A percentile compares a stretch with the other conserved stretches of the same genome.
phyloP scores from a whole-genome alignment of 2,888 invertebrate species.

The Antheraea yamamai region DNA sequence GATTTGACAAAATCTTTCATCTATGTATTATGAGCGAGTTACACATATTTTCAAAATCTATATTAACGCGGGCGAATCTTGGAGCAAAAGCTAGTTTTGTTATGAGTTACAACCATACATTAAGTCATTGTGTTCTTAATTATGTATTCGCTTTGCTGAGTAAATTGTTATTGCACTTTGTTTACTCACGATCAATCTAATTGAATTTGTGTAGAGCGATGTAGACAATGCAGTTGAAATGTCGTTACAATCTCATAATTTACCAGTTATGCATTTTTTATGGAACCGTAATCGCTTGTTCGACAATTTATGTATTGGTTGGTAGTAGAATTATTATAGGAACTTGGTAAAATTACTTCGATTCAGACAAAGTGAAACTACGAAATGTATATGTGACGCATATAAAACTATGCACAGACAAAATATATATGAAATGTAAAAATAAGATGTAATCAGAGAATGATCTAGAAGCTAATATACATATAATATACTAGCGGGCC shows the following conservation, averaged over 20 bases:
- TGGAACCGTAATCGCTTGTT: not conserved
- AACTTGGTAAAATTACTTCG: not conserved
- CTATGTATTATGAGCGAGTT: too few species aligned
- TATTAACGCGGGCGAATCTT: too few species aligned
- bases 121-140: not conserved
- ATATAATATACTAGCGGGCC: too few species aligned
- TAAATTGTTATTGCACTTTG: not conserved
- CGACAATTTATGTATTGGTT: not conserved
- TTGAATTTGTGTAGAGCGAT: conserved; percentile 16
- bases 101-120: too few species aligned
- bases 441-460: too few species aligned
- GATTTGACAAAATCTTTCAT: too few species aligned
- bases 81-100: too few species aligned
- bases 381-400: too few species aligned
- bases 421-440: too few species aligned
- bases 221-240: conserved; percentile 23
- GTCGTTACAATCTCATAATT: conserved; percentile 17
- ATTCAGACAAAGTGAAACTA: not conserved
- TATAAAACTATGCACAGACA: too few species aligned
- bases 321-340: not conserved
- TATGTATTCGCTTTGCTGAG: not conserved
- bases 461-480: too few species aligned
- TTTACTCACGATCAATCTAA: conserved; percentile 18
- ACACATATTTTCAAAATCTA: too few species aligned
- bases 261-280: conserved; percentile 9